phyloP scores from a whole-genome alignment of 2,113 vertebrate genomes.

The Tympanuchus pallidicinctus region DNA sequence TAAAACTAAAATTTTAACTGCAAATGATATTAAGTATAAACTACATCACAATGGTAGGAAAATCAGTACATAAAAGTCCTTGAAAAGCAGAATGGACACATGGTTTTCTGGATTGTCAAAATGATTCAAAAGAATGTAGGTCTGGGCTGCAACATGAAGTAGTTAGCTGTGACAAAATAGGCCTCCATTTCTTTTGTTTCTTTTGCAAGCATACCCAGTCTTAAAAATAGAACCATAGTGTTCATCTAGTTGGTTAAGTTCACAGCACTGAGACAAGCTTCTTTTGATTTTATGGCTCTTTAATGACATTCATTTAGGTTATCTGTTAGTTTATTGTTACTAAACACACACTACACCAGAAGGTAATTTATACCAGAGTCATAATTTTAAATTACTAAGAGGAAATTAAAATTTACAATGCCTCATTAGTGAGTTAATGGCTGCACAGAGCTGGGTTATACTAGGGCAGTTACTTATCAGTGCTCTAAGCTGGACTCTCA shows the following conservation, averaged over 20 bases:
- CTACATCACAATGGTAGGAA: background rate
- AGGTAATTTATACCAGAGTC: background rate
- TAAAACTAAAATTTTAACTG: background rate
- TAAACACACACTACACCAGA: background rate
- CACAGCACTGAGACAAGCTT: background rate
- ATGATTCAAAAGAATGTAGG: background rate
- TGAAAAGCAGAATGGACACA: background rate
- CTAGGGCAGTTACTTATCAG: background rate
- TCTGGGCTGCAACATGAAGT: background rate
- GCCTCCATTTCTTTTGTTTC: background rate
- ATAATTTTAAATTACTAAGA: background rate
- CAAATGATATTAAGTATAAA: background rate
- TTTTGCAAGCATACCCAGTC: background rate
- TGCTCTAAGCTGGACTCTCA: background rate
- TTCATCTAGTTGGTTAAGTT: background rate
- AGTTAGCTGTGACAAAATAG: background rate
- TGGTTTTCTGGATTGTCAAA: background rate
- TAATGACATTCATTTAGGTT: background rate
- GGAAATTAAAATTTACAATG: background rate
- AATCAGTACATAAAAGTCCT: background rate
- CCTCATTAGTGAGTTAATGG: background rate
- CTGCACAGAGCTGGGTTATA: background rate
- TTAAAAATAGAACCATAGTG: background rate
- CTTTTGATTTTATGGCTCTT: background rate
- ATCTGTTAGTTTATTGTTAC: background rate